phyloP scores from a whole-genome alignment of 1,140 invertebrate species.

The Aphaenogaster ashmeadi region DNA sequence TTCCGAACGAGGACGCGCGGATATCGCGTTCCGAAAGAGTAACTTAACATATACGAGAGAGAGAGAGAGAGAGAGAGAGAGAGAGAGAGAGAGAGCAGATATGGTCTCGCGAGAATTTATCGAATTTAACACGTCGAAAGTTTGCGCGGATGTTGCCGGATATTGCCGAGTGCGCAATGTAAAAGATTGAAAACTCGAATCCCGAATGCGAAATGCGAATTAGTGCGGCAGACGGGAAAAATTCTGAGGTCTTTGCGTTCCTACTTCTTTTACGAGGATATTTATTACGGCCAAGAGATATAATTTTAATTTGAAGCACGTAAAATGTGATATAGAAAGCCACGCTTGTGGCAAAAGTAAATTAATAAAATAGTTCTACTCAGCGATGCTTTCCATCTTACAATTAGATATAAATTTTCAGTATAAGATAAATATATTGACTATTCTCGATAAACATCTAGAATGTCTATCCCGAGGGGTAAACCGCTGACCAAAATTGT shows the following conservation, averaged over 20 bases:
- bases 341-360: not conserved
- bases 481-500: too few species aligned
- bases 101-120: conserved; percentile 4
- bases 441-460: not conserved
- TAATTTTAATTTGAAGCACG: conserved; percentile 44
- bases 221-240: conserved; percentile 41
- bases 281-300: conserved; percentile 19
- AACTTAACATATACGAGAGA: conserved; percentile 18
- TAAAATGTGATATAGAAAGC: not conserved
- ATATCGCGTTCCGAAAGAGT: conserved; percentile 36
- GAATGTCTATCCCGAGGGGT: not conserved
- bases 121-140: conserved; percentile 55
- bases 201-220: conserved; percentile 48
- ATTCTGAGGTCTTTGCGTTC: not conserved
- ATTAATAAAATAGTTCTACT: not conserved
- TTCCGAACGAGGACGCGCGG: conserved; percentile 1
- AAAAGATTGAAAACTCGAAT: conserved; percentile 48
- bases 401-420: not conserved
- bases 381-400: not conserved
- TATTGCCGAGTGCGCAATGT: conserved; percentile 30
- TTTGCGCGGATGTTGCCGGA: conserved; percentile 31
- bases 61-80: not conserved
- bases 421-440: not conserved
- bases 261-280: conserved; percentile 4
- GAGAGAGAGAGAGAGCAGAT: not conserved